phyloP scores from a whole-genome alignment of 2,113 vertebrate genomes.

The Zosterops japonicus region DNA sequence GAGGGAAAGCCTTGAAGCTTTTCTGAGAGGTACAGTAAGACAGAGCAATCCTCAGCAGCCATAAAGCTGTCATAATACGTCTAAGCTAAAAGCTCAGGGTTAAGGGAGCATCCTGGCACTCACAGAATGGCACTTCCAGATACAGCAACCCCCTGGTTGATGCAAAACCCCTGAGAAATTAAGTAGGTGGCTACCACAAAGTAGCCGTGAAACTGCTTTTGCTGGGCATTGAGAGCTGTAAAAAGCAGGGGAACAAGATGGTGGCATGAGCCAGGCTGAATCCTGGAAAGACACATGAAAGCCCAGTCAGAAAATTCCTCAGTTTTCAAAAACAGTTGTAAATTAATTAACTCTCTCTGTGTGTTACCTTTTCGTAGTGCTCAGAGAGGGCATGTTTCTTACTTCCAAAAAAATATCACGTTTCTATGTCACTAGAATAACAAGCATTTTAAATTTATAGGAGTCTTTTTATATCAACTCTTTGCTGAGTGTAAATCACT shows the following conservation, averaged over 20 bases:
- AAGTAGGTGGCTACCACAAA: not conserved
- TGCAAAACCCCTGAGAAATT: not conserved
- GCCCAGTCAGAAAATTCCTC: not conserved
- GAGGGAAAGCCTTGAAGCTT: not conserved
- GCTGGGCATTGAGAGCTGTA: not conserved
- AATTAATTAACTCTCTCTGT: not conserved
- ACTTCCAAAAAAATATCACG: conserved; percentile 8
- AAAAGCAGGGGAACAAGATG: not conserved
- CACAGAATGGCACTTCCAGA: not conserved
- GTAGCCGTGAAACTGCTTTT: not conserved
- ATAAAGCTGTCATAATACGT: not conserved
- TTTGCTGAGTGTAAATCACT: conserved; percentile 57
- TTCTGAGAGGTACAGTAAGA: not conserved
- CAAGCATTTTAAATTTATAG: conserved; percentile 13
- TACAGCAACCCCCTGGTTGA: not conserved
- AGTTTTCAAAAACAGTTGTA: not conserved
- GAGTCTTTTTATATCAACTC: not conserved
- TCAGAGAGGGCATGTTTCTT: not conserved
- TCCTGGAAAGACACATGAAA: not conserved
- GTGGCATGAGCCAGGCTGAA: not conserved
- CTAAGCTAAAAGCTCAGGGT: not conserved
- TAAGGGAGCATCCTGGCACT: not conserved
- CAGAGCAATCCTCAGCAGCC: not conserved
- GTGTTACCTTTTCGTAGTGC: not conserved
- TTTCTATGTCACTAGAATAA: conserved; percentile 23